Percentiles rank a stretch among this genome's conserved stretches.
Conservation (phyloP, 2,113 vertebrate species). For the Chloroceryle aenea region DNA sequence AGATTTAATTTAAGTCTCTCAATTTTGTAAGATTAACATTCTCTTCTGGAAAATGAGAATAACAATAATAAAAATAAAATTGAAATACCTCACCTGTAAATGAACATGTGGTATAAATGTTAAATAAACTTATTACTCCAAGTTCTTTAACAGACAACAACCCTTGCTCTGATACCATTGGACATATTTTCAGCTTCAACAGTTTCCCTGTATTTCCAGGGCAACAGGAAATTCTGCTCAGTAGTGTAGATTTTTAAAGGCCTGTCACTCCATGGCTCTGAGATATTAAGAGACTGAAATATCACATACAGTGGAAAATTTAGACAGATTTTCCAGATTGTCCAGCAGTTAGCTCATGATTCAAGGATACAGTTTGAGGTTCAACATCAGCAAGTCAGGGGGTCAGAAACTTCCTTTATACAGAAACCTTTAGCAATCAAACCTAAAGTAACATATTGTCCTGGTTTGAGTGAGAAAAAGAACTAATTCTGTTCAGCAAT, state of each 20-base stretch:
- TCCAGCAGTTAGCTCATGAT: background rate
- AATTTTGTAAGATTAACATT: background rate
- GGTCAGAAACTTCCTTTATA: background rate
- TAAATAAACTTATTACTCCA: slow-evolving; percentile 32
- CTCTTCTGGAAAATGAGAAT: background rate
- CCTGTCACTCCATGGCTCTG: background rate
- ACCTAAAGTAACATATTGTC: background rate
- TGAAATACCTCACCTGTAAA: background rate
- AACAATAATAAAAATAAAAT: background rate
- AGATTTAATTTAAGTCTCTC: background rate
- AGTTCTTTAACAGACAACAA: background rate
- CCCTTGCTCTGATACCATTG: background rate
- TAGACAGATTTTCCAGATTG: background rate
- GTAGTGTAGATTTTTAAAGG: background rate
- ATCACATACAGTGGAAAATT: background rate
- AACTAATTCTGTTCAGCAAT: too few species aligned
- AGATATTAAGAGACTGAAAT: background rate
- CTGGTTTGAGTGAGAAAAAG: too few species aligned
- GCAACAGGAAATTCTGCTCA: slow-evolving; percentile 3
- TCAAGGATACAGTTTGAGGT: background rate
- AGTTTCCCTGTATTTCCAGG: slow-evolving; percentile 46
- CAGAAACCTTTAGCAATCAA: background rate
- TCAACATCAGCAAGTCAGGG: slow-evolving; percentile 30
- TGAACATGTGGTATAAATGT: background rate
- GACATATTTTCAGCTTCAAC: slow-evolving; percentile 31